Evolutionary conservation across 2,113 vertebrate genomes (phyloP), one percentile per base, ranked within the genome.

Genomic region (Collichthys lucidus): DNA sequence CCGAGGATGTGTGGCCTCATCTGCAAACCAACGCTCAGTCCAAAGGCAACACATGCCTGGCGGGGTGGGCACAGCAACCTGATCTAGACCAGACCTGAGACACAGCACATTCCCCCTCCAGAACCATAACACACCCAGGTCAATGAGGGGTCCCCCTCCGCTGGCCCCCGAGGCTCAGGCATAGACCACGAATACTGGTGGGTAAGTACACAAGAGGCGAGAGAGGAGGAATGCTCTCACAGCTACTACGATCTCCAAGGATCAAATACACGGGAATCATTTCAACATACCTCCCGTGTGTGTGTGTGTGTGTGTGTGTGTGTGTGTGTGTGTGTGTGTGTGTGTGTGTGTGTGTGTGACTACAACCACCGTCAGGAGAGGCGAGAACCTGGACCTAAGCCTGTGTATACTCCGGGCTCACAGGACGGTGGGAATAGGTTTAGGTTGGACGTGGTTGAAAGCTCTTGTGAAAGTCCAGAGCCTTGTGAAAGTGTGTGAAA

Each of bases 61-160:
- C 29, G 6, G 31, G 26, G 26, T 26, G 53, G 53, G 5, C 31
- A 71, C 5, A 76, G 87, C 49, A 92, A 94, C 88, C 77, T 90
- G 88, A 93, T 88, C 85, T 53, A 16, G 55, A 84, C 62, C 85
- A 92, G 78, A 92, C 78, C 82, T 84, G 68, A 84, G 83, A 92
- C 82, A 11, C 89, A 90, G 90, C 84, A 86, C 80, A 89, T 85
- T 91, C 85, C 67, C 67, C 77, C 77, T 66, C 62, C 47, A 73
- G 53, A 92, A 90, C 61, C 89, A 91, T 64, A 91, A 93, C 89
- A 93, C 78, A 82, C 70, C 59, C 49, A 31, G 84, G 87, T 88
- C 88, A 90, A 80, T 15, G 56, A 83, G 77, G 73, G 68, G 82
- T 26, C 52, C 73, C 67, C 73, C 68, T 14, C 70, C 56, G 64